These are phyloP conservation scores for Cyclopterus lumpus DNA, from an alignment of 2,797 vertebrate genomes.

Conservation along the genomic window DNA sequence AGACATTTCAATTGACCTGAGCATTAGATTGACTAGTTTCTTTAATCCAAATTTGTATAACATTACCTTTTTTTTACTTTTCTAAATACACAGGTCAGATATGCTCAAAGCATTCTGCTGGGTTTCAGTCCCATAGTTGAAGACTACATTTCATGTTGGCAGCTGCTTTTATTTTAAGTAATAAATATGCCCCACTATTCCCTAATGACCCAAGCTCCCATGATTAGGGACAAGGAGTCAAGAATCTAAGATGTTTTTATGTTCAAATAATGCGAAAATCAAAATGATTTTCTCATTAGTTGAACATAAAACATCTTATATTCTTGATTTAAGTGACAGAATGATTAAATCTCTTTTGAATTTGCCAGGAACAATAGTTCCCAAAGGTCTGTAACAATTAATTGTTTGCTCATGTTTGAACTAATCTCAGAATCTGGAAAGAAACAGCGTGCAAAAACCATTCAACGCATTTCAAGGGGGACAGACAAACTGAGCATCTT, in stretches of 20 bases:
- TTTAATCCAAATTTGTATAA: not conserved
- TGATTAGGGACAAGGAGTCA: not conserved
- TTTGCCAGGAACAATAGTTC: conserved; percentile 22
- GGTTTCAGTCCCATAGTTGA: not conserved
- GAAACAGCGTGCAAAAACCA: not conserved
- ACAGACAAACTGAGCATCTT: not conserved
- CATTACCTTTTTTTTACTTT: not conserved
- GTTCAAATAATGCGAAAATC: too few relatives aligned
- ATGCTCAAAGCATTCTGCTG: not conserved
- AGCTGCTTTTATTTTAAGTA: not conserved
- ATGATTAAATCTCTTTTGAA: conserved; percentile 7
- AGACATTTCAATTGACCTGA: too few relatives aligned
- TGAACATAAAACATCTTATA: conserved; percentile 1
- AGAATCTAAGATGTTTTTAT: too few relatives aligned
- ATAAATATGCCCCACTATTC: not conserved
- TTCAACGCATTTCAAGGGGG: not conserved
- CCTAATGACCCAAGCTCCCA: not conserved
- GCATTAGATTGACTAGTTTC: too few relatives aligned
- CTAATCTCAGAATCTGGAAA: not conserved
- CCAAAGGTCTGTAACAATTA: not conserved
- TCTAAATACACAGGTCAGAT: not conserved
- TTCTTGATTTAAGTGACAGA: not conserved
- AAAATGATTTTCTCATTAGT: not conserved
- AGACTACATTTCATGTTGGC: not conserved
- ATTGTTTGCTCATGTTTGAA: not conserved